Percentiles rank a stretch among this genome's conserved stretches.
These are phyloP conservation scores for Elysia crispata DNA, from an alignment of 2,888 invertebrate genomes.

Conservation along the genomic window DNA sequence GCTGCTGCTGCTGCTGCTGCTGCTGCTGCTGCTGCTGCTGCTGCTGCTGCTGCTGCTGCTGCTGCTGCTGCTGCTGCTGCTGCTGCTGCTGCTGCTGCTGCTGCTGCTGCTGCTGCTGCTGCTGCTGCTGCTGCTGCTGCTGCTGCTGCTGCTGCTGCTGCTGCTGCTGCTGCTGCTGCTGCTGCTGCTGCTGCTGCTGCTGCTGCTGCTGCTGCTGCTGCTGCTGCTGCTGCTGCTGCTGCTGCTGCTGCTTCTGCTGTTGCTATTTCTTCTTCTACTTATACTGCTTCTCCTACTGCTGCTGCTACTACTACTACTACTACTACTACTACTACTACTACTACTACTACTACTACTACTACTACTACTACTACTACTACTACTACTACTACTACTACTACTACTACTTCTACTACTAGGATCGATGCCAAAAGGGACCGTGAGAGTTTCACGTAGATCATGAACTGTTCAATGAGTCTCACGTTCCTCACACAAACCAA, in stretches of 20 bases:
- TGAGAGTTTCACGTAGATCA: too few relatives aligned
- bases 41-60: slow-evolving; percentile 29
- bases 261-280: too few relatives aligned
- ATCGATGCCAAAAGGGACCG: too few relatives aligned
- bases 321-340: slow-evolving; percentile 31
- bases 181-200: slow-evolving; percentile 35
- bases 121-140: slow-evolving; percentile 23
- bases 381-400: slow-evolving; percentile 23
- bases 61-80: not conserved
- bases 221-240: slow-evolving; percentile 35
- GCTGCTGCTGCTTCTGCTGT: too few relatives aligned
- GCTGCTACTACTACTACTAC: slow-evolving; percentile 25
- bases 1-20: not conserved
- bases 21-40: slow-evolving; percentile 2
- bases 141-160: slow-evolving; percentile 21
- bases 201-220: slow-evolving; percentile 40
- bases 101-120: slow-evolving; percentile 18
- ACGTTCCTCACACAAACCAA: too few relatives aligned
- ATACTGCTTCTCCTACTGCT: too few relatives aligned
- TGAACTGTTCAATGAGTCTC: too few relatives aligned
- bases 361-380: slow-evolving; percentile 40
- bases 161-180: slow-evolving; percentile 17
- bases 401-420: slow-evolving; percentile 1
- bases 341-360: not conserved
- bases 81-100: slow-evolving; percentile 33